A percentile compares a stretch with the other conserved stretches of the same genome.
These are phyloP conservation scores for Hoplodrina ambigua DNA, from an alignment of 2,888 invertebrate genomes.

Conservation along the genomic window DNA sequence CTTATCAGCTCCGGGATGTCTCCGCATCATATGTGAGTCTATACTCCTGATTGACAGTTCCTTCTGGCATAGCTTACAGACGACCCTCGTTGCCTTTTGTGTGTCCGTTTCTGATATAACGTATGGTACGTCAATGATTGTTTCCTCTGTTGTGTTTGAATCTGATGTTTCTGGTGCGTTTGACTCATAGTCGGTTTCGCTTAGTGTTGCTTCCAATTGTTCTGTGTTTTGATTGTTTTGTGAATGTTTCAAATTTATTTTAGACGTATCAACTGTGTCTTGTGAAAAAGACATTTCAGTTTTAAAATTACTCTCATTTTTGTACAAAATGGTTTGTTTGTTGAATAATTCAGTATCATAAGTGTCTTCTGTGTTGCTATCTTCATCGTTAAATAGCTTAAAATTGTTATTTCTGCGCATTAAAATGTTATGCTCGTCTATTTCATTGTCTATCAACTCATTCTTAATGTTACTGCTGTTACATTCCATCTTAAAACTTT, in stretches of 20 bases:
- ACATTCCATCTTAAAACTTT: constrained; percentile 5
- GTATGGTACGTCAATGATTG: constrained; percentile 36
- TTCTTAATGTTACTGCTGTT: constrained; percentile 2
- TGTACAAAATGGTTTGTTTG: neutral
- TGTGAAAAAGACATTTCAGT: accelerated
- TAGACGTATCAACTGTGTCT: neutral
- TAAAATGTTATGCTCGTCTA: constrained; percentile 7
- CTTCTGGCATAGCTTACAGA: constrained; percentile 75
- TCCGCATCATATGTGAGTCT: constrained; percentile 69
- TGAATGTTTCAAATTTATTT: neutral
- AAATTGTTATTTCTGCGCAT: constrained; percentile 1
- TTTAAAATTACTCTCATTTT: neutral
- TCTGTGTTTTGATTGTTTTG: neutral
- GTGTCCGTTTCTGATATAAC: constrained; percentile 21
- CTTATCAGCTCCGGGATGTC: constrained; percentile 75
- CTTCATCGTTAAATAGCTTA: neutral
- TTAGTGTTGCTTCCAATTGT: neutral
- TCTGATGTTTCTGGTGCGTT: neutral
- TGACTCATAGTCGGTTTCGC: neutral
- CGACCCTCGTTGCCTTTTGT: constrained; percentile 60
- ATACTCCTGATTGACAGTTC: constrained; percentile 74
- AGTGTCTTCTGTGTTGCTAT: neutral
- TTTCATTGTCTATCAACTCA: neutral
- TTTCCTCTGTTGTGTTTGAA: neutral
- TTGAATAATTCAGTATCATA: neutral